phyloP scores from a whole-genome alignment of 64 coral and sea anemone species.

The Pocillopora verrucosa region DNA sequence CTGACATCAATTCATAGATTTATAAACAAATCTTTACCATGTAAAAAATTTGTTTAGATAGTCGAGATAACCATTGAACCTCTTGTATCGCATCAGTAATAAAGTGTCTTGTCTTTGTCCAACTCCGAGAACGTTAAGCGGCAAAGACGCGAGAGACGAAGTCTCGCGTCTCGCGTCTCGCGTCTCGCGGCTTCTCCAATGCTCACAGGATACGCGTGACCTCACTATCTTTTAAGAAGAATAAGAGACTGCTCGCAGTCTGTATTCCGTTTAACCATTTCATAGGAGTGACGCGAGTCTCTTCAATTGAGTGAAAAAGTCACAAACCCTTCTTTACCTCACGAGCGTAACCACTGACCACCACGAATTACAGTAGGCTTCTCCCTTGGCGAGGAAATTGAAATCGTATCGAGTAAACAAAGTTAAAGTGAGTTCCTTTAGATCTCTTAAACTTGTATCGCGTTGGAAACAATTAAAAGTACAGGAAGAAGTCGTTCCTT shows the following conservation, averaged over 20 bases:
- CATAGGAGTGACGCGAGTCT: too few species aligned
- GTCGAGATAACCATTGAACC: slow-evolving; percentile 17
- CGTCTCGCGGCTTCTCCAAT: too few species aligned
- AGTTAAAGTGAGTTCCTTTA: too few species aligned
- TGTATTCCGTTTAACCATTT: too few species aligned
- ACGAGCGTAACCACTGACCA: neutral
- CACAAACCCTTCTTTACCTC: neutral
- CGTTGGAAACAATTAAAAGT: neutral
- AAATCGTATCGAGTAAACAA: too few species aligned
- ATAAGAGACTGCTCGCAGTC: too few species aligned
- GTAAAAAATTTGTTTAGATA: slow-evolving; percentile 29
- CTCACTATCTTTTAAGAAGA: too few species aligned
- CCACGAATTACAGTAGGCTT: slow-evolving; percentile 11
- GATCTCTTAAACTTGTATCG: neutral
- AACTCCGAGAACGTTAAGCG: neutral
- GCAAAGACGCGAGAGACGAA: too few species aligned
- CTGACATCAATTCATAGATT: slow-evolving; percentile 39
- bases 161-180: too few species aligned
- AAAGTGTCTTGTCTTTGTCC: slow-evolving; percentile 17
- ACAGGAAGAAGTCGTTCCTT: slow-evolving; percentile 24
- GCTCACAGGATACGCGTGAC: too few species aligned
- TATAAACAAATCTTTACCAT: slow-evolving; percentile 37
- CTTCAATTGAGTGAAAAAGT: too few species aligned
- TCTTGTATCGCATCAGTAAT: slow-evolving; percentile 35
- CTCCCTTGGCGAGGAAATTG: neutral